phyloP scores from a whole-genome alignment of 2,888 invertebrate species.

The Pyrocoelia pectoralis region DNA sequence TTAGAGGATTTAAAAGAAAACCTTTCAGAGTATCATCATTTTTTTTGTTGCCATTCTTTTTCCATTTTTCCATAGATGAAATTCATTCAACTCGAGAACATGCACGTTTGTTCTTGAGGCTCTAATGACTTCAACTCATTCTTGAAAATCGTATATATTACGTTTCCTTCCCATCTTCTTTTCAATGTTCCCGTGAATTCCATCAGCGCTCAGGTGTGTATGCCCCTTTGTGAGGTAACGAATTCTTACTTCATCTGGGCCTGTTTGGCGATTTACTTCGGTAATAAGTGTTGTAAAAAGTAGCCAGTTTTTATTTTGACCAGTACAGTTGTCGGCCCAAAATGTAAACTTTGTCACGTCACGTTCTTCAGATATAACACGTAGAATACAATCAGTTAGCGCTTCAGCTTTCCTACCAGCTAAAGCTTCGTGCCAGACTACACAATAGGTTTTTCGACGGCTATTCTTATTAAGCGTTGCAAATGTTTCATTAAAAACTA shows the following conservation, averaged over 20 bases:
- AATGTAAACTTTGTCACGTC: background rate
- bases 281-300: background rate
- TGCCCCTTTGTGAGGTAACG: constrained; percentile 4
- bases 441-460: background rate
- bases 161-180: background rate
- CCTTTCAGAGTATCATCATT: background rate
- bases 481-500: background rate
- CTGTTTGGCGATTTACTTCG: background rate
- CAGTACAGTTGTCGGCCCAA: constrained; percentile 14
- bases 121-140: background rate
- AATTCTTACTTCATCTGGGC: background rate
- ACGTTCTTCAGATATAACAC: background rate
- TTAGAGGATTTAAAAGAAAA: background rate
- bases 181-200: constrained; percentile 9
- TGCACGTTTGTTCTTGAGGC: constrained; percentile 1
- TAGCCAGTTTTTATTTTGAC: background rate
- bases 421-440: constrained; percentile 8
- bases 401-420: background rate
- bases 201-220: background rate
- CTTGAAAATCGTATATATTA: background rate
- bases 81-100: background rate
- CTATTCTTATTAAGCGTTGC: too few relatives aligned
- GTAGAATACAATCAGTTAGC: background rate
- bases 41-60: constrained; percentile 1
- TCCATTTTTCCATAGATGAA: background rate